These are phyloP conservation scores for Gobionotothen gibberifrons DNA, from an alignment of 2,797 vertebrate species.

Conservation along the genomic window DNA sequence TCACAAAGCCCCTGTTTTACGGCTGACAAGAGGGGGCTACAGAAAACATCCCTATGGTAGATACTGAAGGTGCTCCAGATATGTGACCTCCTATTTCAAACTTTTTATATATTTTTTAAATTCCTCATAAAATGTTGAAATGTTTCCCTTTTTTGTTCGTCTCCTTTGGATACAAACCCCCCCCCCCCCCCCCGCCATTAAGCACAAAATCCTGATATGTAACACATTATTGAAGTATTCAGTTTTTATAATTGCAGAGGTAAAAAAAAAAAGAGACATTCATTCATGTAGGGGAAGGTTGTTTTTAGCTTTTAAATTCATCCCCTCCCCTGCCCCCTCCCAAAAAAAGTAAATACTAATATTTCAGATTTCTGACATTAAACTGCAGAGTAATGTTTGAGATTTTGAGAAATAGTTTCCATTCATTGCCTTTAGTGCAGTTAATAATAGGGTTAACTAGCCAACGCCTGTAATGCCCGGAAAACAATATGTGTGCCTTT, in stretches of 20 bases:
- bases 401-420: constrained; percentile 44
- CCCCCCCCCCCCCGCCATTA: constrained; percentile 38
- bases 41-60: constrained; percentile 99
- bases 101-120: constrained; percentile 86
- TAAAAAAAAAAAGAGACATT: constrained; percentile 63
- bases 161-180: constrained; percentile 77
- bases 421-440: constrained; percentile 52
- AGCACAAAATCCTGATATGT: constrained; percentile 77
- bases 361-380: constrained; percentile 25
- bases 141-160: constrained; percentile 37
- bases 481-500: not conserved
- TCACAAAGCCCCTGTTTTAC: constrained; percentile 93
- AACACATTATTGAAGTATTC: constrained; percentile 76
- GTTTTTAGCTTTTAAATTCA: constrained; percentile 75
- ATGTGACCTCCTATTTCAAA: constrained; percentile 88
- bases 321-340: constrained; percentile 1
- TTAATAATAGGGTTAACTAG: constrained; percentile 24
- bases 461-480: not conserved
- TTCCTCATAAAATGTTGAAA: constrained; percentile 82
- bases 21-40: constrained; percentile 95
- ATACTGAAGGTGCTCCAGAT: constrained; percentile 97
- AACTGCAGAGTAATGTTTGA: constrained; percentile 16
- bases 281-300: constrained; percentile 83
- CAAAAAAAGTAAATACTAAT: not conserved
- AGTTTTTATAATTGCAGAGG: constrained; percentile 61